Conservation (phyloP, 2,113 vertebrate genomes). For the Dromaius novaehollandiae region DNA sequence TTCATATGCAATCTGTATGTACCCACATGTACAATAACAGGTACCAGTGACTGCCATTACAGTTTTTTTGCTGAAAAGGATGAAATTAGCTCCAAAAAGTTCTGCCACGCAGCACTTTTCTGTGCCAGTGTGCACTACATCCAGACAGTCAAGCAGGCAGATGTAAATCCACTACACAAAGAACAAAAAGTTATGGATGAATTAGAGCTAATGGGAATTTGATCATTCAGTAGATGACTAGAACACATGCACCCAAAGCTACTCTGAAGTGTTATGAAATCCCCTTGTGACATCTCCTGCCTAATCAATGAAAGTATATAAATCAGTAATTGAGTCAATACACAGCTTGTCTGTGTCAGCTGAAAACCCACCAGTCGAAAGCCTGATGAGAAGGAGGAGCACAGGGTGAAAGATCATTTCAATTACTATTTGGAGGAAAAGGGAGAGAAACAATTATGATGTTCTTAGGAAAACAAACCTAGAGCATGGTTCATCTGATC, state of each 20-base stretch:
- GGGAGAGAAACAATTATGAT: too few relatives aligned
- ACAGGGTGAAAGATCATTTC: neutral
- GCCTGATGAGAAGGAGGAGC: neutral
- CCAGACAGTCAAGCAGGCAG: neutral
- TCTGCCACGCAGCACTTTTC: neutral
- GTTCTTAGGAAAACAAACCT: neutral
- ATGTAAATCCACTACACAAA: neutral
- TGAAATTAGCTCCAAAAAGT: neutral
- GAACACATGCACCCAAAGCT: neutral
- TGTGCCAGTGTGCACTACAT: neutral
- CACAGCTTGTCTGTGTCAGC: neutral
- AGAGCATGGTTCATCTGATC: neutral
- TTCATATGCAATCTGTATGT: neutral
- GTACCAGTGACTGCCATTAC: neutral
- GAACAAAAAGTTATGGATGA: neutral
- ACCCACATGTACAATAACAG: neutral
- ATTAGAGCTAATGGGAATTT: neutral
- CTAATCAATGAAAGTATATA: neutral
- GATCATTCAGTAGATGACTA: neutral
- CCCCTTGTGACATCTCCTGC: neutral
- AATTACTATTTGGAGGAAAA: neutral
- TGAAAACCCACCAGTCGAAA: neutral
- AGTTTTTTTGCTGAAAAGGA: neutral
- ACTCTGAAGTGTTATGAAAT: neutral
- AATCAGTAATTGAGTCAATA: neutral